These are phyloP conservation scores for Andrena cerasifolii DNA, from an alignment of 1,140 invertebrate genomes.

Conservation along the genomic window DNA sequence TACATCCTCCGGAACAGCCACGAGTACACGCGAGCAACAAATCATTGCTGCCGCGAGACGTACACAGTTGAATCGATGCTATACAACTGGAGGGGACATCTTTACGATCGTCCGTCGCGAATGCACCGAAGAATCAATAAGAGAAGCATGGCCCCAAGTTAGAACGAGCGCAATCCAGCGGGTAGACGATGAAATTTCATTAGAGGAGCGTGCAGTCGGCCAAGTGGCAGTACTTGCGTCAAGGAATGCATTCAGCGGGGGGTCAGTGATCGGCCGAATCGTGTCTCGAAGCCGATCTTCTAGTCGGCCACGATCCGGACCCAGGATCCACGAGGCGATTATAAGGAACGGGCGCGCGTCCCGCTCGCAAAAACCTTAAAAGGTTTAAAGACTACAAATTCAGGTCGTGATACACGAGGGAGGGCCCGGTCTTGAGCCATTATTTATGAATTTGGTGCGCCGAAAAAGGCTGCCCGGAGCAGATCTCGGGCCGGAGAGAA, in stretches of 20 bases:
- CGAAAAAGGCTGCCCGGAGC: slow-evolving; percentile 66
- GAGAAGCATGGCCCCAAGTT: background rate
- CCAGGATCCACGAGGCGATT: slow-evolving; percentile 39
- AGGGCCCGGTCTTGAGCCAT: slow-evolving; percentile 71
- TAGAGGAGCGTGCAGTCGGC: background rate
- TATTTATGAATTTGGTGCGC: slow-evolving; percentile 77
- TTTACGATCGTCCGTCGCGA: background rate
- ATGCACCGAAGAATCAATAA: background rate
- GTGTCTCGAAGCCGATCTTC: slow-evolving; percentile 17
- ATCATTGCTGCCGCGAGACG: background rate
- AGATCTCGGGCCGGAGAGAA: slow-evolving; percentile 45
- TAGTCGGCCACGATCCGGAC: slow-evolving; percentile 12
- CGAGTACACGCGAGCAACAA: background rate
- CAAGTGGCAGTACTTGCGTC: slow-evolving; percentile 39
- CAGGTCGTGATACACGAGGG: slow-evolving; percentile 69
- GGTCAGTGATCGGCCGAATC: slow-evolving; percentile 50
- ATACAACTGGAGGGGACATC: background rate
- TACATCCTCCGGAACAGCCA: background rate
- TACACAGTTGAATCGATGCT: slow-evolving; percentile 1
- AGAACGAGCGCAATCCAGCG: background rate
- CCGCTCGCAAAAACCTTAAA: slow-evolving; percentile 74
- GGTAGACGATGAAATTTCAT: background rate
- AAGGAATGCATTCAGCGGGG: slow-evolving; percentile 48
- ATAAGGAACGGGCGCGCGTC: slow-evolving; percentile 51
- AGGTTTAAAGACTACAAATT: slow-evolving; percentile 77